Evolutionary conservation across 2,797 vertebrate species (phyloP), one percentile per base, ranked within the genome.

Genomic region (Centroberyx gerrardi): DNA sequence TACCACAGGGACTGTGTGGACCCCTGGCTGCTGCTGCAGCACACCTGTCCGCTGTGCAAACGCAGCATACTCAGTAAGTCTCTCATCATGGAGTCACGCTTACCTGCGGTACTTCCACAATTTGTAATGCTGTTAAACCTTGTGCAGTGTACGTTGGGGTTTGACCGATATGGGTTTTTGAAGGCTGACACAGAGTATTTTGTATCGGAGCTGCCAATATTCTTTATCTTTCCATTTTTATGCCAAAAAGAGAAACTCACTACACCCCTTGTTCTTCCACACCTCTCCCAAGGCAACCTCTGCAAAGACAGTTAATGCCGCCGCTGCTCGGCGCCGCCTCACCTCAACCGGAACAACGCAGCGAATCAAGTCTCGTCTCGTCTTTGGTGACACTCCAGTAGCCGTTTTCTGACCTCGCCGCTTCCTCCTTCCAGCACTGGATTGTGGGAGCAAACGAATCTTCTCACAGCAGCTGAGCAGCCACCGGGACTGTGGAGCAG

Each of bases 41-140:
- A 98, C 90, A 98, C 97, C 66, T 99, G 98, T 75, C 98, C 98
- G 0, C 94, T 99, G 62, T 99, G 98, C 93, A 99, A 99, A 87
- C 97, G 93, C 88, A 97, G 96, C 77, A 94, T 97, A 71, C 92
- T 99, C 42, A 90, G 97, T 97, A 88, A 96, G 96, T 87, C n/a
- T 22, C 18, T 2, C 38, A 48, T 46, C 33, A 3, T 3, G 13
- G 3, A 4, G 1, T 4, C 9, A 1, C 22, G 5, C 42, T n/a
- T n/a, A 10, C 40, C 33, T 33, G 33, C 33, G 4, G 22, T 22
- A 22, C 22, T 22, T 22, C 22, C 22, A 22, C 22, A 22, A 22
- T 22, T 22, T 22, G 22, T 22, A 22, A 22, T 22, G 22, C 38
- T 40, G 38, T 40, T 40, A 8, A 40, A 40, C 40, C 40, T 42